Base-by-base conservation (phyloP, 2,888 invertebrate genomes). In the Machimus rusticus region DNA sequence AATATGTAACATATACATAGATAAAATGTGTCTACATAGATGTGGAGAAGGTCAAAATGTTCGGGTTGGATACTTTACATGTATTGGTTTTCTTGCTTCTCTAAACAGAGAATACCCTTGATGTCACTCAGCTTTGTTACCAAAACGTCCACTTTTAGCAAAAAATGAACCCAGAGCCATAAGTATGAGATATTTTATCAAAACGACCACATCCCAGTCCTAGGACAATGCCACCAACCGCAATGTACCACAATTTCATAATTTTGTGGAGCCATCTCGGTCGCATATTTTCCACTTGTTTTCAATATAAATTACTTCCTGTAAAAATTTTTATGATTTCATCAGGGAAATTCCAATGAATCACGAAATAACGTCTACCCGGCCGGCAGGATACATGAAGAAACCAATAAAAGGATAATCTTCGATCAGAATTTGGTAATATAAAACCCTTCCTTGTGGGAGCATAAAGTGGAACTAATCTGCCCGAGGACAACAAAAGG, bases 331-430 rank as follows among this genome's bases (percentile, higher is more conserved):
- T 85, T 74, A 85, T 74, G 82, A 34, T 57, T 84, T 66, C 74
- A 31, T 85, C 74, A 31, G 39, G 2, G 74, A 74, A 85, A 85
- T 74, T 85, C 85, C 85, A 85, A 74, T 74, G 51, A 85, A 66
- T 84, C 39, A 84, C 66, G 19, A 84, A 84, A 39, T 84, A 57
- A 66, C 37, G 37, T 84, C 37, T 84, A 39, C 82, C 82, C 55
- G 28, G 66, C 37, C 19, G 14, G 14, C 46, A 37, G 66, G 66
- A 46, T 79, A 19, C 37, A 37, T 74, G 28, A 57, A 31, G 39
- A 43, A 85, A 85, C 74, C 85, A 74, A 85, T 85, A 85, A 85
- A 74, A 74, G 46, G 85, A 74, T 85, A 85, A 85, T 85, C 85
- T 85, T 43, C 74, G 39, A 85, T 85, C 85, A 85, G 46, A 74